Evolutionary conservation across 2,888 invertebrate species (phyloP).

Genomic region (Agriopis marginaria): DNA sequence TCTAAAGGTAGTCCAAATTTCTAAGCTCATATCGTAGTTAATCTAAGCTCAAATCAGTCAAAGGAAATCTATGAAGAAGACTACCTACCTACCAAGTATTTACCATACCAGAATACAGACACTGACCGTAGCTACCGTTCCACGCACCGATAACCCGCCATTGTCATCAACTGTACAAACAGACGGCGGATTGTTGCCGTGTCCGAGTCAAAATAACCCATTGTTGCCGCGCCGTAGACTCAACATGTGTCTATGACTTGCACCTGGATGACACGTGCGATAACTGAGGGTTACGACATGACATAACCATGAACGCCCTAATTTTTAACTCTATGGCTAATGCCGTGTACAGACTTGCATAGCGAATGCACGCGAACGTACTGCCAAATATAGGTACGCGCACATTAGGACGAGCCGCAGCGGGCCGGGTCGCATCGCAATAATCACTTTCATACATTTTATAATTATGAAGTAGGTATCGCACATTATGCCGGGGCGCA

Average conservation of each 20-base stretch:
- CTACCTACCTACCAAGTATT: neutral
- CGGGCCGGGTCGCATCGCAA: too few relatives aligned
- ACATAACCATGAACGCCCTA: neutral
- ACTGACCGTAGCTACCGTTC: constrained; percentile 7
- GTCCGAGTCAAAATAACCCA: constrained; percentile 75
- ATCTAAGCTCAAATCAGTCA: too few relatives aligned
- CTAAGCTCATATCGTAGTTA: too few relatives aligned
- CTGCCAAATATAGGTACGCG: too few relatives aligned
- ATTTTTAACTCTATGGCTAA: neutral
- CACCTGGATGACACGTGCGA: constrained; percentile 73
- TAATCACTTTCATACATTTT: too few relatives aligned
- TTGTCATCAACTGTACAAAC: constrained; percentile 77
- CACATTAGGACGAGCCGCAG: too few relatives aligned
- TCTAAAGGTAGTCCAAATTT: too few relatives aligned
- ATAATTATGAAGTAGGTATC: too few relatives aligned
- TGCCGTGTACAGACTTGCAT: too few relatives aligned
- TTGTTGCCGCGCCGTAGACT: constrained; percentile 71
- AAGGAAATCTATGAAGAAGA: neutral
- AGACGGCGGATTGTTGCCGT: constrained; percentile 54
- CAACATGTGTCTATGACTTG: constrained; percentile 59
- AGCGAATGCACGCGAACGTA: too few relatives aligned
- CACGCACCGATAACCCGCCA: constrained; percentile 46
- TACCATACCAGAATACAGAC: neutral
- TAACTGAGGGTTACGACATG: constrained; percentile 3
- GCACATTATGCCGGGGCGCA: too few relatives aligned